Evolutionary conservation across 2,888 invertebrate genomes (phyloP), one percentile per base, ranked within the genome.

Genomic region (Parochlus steinenii): DNA sequence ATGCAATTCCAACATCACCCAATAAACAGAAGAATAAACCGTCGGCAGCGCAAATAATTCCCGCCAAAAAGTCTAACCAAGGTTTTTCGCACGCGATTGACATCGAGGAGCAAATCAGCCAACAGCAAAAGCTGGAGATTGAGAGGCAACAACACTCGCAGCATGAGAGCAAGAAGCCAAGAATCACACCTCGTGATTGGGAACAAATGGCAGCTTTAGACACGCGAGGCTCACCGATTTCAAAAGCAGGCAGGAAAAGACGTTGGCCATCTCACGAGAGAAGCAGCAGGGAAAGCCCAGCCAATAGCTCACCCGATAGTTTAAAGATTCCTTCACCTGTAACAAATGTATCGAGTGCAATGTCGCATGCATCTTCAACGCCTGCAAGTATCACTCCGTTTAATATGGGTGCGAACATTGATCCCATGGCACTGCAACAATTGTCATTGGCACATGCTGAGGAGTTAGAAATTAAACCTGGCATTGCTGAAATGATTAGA

Each of bases 401-500:
- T 28, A 41, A 47, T 12, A 48, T 45, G 24, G 46, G 55, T 47
- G 56, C 52, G 18, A 41, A 44, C 30, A 33, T 50, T 43, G 56
- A 53, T 43, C 49, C 56, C 33, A 46, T 51, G 44, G 56, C 59
- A 33, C 51, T 56, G 39, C 53, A 51, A 42, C 42, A 56, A 44
- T 51, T 48, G 39, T 45, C 56, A 41, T 47, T 52, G 44, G 51
- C 61, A 46, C 67, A 65, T 58, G 61, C 63, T 33, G 86, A 87
- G 52, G 87, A 87, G 61, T 68, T 85, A 60, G 87, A 87, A 65
- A 85, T 89, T 63, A 81, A 86, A 51, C 89, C 89, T 34, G 89
- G 86, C 62, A 89, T 87, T 66, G 86, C 86, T 43, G 89, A 89
- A 69, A 87, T 89, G 86, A 89, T 89, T 56, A 79, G 87, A 58